Evolutionary conservation across 2,113 vertebrate genomes (phyloP).

Genomic region (Acrocephalus arundinaceus): DNA sequence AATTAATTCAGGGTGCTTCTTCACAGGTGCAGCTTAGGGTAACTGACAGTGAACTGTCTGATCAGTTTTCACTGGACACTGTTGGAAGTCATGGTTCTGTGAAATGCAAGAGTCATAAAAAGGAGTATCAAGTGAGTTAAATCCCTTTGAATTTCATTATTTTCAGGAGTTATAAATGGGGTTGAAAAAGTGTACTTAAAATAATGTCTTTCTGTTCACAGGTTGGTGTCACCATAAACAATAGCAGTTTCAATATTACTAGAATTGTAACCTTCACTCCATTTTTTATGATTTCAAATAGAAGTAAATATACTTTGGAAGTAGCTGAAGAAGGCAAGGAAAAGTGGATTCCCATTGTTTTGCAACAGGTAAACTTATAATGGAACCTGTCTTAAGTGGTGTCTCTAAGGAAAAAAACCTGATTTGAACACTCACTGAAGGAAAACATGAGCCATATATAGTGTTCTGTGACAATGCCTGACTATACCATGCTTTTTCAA

Average conservation of each 20-base stretch:
- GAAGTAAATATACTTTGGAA: conserved; percentile 84
- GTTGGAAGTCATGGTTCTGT: conserved; percentile 94
- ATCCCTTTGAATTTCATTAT: not conserved
- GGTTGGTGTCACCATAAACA: conserved; percentile 94
- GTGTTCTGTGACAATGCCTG: not conserved
- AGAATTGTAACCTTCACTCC: conserved; percentile 96
- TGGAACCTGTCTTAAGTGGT: not conserved
- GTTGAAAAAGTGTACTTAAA: not conserved
- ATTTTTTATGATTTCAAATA: conserved; percentile 93
- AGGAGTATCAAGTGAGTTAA: conserved; percentile 88
- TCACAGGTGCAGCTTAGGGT: conserved; percentile 92
- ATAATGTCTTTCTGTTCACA: conserved; percentile 50
- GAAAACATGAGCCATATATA: not conserved
- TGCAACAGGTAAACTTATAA: conserved; percentile 81
- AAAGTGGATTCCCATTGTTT: conserved; percentile 83
- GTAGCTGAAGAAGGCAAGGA: conserved; percentile 85
- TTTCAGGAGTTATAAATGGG: not conserved
- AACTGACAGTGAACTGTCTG: conserved; percentile 93
- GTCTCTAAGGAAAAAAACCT: not conserved
- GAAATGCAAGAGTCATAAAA: conserved; percentile 89
- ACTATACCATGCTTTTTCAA: not conserved
- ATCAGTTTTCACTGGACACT: conserved; percentile 95
- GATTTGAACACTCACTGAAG: not conserved
- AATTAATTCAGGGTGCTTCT: not conserved
- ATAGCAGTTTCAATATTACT: conserved; percentile 95